Percentiles rank a stretch among this genome's conserved stretches.
These are phyloP conservation scores for Babyrousa celebensis DNA, from an alignment of 2,797 vertebrate species.

Conservation along the genomic window DNA sequence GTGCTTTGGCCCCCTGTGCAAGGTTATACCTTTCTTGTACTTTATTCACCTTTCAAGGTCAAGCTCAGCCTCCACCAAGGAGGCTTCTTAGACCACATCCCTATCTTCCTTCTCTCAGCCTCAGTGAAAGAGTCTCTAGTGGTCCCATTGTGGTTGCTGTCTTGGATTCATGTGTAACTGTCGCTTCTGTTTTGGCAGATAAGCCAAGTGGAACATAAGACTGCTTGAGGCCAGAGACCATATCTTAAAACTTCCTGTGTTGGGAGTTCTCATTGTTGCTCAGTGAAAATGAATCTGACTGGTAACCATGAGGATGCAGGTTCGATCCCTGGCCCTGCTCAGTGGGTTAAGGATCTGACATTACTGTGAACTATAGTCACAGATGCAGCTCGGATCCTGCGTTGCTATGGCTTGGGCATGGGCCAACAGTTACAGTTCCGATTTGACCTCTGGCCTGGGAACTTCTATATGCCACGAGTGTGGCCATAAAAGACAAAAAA, in stretches of 20 bases:
- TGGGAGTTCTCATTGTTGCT: too few species aligned
- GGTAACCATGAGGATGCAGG: too few species aligned
- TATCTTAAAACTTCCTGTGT: neutral
- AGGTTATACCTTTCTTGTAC: neutral
- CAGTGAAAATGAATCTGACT: too few species aligned
- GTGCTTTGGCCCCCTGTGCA: neutral
- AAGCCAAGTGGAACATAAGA: neutral
- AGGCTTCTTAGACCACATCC: neutral
- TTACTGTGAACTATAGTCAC: too few species aligned
- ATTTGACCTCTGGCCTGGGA: too few species aligned
- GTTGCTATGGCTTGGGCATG: too few species aligned
- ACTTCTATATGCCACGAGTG: too few species aligned
- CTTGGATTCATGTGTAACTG: neutral
- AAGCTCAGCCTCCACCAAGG: neutral
- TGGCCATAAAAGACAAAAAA: too few species aligned
- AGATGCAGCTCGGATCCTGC: too few species aligned
- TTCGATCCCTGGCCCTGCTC: too few species aligned
- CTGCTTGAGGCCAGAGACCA: neutral
- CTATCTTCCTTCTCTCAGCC: fast-evolving
- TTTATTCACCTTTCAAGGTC: neutral
- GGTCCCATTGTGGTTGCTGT: fast-evolving
- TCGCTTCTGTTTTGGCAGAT: neutral
- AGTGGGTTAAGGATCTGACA: too few species aligned
- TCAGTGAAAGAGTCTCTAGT: neutral
- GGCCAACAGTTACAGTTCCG: too few species aligned